phyloP scores from a whole-genome alignment of 2,797 vertebrate species.

The Smutsia temminckii region DNA sequence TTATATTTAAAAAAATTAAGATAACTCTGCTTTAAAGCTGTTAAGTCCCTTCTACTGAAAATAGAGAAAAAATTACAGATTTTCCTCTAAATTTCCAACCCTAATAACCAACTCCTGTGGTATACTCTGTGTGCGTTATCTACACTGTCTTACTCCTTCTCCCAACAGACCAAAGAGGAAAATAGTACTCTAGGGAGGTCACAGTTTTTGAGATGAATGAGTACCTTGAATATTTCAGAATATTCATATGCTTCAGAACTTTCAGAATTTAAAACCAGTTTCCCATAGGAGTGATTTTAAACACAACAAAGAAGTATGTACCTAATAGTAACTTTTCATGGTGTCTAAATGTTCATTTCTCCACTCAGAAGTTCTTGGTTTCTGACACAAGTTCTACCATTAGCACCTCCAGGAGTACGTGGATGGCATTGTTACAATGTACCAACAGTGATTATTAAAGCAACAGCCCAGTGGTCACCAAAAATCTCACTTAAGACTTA shows the following conservation, averaged over 20 bases:
- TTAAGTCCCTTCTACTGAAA: background rate
- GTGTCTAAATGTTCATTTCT: background rate
- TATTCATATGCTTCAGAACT: background rate
- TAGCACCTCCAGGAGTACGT: background rate
- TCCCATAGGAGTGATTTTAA: constrained; percentile 21
- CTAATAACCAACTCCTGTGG: background rate
- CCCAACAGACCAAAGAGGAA: background rate
- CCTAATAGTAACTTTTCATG: background rate
- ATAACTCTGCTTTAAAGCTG: background rate
- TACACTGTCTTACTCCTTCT: background rate
- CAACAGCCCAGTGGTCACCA: background rate
- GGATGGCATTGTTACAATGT: background rate
- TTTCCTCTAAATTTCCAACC: background rate
- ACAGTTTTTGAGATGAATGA: background rate
- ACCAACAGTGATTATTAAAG: background rate
- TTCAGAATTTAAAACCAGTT: background rate
- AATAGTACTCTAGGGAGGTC: background rate
- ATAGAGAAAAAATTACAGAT: background rate
- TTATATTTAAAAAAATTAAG: background rate
- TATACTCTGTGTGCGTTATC: background rate
- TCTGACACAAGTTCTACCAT: background rate
- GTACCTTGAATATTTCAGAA: background rate
- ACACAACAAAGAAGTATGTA: background rate
- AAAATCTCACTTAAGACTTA: background rate
- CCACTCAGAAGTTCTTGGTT: background rate